Evolutionary conservation across 2,113 vertebrate genomes (phyloP).

Genomic region (Platycercus adscitus): DNA sequence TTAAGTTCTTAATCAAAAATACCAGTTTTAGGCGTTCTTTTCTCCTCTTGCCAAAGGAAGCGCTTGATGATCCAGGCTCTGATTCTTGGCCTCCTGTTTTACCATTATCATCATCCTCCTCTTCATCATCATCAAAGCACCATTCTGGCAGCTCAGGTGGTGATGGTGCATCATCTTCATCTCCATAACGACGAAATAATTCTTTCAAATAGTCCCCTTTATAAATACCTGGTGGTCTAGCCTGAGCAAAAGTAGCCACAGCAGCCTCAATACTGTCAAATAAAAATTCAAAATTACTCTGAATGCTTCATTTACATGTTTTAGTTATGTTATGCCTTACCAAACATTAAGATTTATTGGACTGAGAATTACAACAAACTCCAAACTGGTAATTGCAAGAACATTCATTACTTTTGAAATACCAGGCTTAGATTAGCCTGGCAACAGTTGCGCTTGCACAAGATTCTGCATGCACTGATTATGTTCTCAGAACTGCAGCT

Average conservation of each 20-base stretch:
- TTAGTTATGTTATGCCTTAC: not conserved
- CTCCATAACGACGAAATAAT: constrained; percentile 93
- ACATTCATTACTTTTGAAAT: not conserved
- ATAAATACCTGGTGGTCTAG: constrained; percentile 96
- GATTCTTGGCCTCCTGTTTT: constrained; percentile 84
- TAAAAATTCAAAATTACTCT: constrained; percentile 33
- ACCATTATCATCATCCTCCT: constrained; percentile 81
- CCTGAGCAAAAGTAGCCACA: constrained; percentile 89
- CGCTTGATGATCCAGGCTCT: constrained; percentile 91
- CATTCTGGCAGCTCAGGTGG: constrained; percentile 92
- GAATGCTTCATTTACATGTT: not conserved
- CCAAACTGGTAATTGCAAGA: not conserved
- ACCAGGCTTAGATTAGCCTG: not conserved
- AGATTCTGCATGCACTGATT: not conserved
- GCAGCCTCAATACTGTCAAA: constrained; percentile 91
- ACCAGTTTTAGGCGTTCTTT: constrained; percentile 95
- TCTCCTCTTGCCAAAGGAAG: constrained; percentile 85
- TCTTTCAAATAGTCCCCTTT: constrained; percentile 98
- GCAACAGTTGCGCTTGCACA: not conserved
- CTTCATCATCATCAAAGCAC: constrained; percentile 93
- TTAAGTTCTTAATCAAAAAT: constrained; percentile 52
- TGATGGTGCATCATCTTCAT: constrained; percentile 88
- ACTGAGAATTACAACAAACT: not conserved
- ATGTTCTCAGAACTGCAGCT: not conserved
- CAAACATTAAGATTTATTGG: not conserved